These are phyloP conservation scores for Tarsius wallacei DNA, from an alignment of 2,797 vertebrate species.

Conservation along the genomic window DNA sequence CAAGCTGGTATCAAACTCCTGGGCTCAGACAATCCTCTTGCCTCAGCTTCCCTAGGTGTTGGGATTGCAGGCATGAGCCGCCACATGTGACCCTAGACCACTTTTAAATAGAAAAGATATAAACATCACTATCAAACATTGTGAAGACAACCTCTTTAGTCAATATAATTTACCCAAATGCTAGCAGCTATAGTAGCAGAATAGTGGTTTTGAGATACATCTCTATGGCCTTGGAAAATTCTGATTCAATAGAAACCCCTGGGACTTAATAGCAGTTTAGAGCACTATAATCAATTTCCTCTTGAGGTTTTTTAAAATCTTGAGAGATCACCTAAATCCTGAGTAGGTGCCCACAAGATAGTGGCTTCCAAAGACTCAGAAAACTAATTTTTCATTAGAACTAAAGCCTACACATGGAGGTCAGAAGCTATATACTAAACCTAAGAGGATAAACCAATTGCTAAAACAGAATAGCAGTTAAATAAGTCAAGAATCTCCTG, in stretches of 20 bases:
- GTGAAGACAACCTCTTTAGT: not conserved
- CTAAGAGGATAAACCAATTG: not conserved
- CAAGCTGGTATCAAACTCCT: too few relatives aligned
- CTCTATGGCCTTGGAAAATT: not conserved
- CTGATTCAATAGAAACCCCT: not conserved
- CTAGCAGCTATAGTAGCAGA: not conserved
- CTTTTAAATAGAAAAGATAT: slow-evolving; percentile 23
- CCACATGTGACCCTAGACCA: not conserved
- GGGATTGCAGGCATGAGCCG: too few relatives aligned
- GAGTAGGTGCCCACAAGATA: not conserved
- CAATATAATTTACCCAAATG: slow-evolving; percentile 40
- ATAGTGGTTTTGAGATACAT: slow-evolving; percentile 13
- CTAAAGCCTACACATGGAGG: not conserved
- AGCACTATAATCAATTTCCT: not conserved
- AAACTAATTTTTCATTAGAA: slow-evolving; percentile 8
- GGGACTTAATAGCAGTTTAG: not conserved
- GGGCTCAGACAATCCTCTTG: too few relatives aligned
- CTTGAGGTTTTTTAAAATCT: not conserved
- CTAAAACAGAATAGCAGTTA: not conserved
- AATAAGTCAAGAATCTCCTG: not conserved
- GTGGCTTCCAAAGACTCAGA: not conserved
- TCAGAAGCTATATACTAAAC: not conserved
- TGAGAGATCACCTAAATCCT: not conserved
- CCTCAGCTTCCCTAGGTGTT: too few relatives aligned
- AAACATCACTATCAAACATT: slow-evolving; percentile 1